A percentile compares a stretch with the other conserved stretches of the same genome.
These are phyloP conservation scores for Mylabris sibirica DNA, from an alignment of 2,888 invertebrate genomes.

Conservation along the genomic window DNA sequence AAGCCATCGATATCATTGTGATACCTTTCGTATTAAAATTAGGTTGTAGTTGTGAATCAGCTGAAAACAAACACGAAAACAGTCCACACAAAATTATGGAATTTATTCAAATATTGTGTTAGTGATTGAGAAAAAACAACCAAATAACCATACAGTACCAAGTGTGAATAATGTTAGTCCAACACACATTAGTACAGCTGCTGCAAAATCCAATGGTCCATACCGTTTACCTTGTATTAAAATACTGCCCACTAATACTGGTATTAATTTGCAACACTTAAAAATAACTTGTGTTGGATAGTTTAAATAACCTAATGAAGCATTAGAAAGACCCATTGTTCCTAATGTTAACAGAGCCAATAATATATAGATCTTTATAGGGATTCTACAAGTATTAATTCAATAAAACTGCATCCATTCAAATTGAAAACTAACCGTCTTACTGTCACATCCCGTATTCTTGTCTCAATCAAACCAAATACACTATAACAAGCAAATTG, in stretches of 20 bases:
- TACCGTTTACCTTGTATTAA: constrained; percentile 90
- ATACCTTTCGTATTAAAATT: constrained; percentile 76
- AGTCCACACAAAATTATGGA: background rate
- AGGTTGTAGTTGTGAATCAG: constrained; percentile 78
- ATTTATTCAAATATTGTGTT: background rate
- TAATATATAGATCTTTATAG: constrained; percentile 79
- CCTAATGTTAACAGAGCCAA: constrained; percentile 89
- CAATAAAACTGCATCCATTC: constrained; percentile 19
- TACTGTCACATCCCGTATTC: constrained; percentile 68
- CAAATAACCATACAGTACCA: constrained; percentile 60
- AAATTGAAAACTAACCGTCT: constrained; percentile 60
- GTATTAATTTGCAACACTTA: constrained; percentile 96
- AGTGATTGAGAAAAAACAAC: background rate
- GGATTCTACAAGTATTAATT: constrained; percentile 72
- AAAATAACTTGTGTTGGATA: constrained; percentile 98
- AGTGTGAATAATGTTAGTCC: constrained; percentile 92
- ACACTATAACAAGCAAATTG: constrained; percentile 88
- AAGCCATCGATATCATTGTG: constrained; percentile 80
- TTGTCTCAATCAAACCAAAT: constrained; percentile 80
- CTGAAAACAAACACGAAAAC: constrained; percentile 59
- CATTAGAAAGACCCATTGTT: constrained; percentile 96
- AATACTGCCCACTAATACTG: constrained; percentile 93
- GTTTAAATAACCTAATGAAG: constrained; percentile 92
- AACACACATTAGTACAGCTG: constrained; percentile 86
- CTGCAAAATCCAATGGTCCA: constrained; percentile 81